Conservation (phyloP, 92 coral and sea anemone genomes). For the Paramuricea clavata region DNA sequence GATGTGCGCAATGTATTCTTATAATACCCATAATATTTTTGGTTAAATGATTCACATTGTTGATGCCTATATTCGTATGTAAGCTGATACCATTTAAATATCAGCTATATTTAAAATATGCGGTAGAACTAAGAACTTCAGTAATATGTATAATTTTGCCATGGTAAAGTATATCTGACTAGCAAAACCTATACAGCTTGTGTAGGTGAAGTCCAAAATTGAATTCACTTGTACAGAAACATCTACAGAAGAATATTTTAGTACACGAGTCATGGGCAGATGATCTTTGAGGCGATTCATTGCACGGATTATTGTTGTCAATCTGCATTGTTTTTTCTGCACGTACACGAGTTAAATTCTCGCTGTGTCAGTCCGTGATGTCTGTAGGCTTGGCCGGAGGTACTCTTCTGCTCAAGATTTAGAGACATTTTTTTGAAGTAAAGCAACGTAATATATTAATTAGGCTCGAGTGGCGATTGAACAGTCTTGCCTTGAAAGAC, state of each 20-base stretch:
- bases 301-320: background rate
- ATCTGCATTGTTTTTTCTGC: background rate
- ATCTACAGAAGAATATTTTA: no score
- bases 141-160: background rate
- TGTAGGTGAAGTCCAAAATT: no score
- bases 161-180: no score
- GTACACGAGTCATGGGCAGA: no score
- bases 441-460: background rate
- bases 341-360: background rate
- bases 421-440: background rate
- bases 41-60: background rate
- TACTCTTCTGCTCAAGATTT: background rate
- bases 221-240: no score
- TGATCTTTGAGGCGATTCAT: background rate
- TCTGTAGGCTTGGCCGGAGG: no score
- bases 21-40: background rate
- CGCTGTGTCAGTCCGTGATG: background rate
- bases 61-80: background rate
- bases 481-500: background rate
- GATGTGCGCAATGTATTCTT: background rate
- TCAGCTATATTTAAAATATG: no score
- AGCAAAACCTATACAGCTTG: no score
- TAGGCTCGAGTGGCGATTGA: background rate
- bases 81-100: background rate
- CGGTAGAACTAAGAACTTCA: no score